These are phyloP conservation scores for Theonella swinhoei DNA, from an alignment of 37 sponge, comb jelly and placozoan genomes.

Conservation along the genomic window DNA sequence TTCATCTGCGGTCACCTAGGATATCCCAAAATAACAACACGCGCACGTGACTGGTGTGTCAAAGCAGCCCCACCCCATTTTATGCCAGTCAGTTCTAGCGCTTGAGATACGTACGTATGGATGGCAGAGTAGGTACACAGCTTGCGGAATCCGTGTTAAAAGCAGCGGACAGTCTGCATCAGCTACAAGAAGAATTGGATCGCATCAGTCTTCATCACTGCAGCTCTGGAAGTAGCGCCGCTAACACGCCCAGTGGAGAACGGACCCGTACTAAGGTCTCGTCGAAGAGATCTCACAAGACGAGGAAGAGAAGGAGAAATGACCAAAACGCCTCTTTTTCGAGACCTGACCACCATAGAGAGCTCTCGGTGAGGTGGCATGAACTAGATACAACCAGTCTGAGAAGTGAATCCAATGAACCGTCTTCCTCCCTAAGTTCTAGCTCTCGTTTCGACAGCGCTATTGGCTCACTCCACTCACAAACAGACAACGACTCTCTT, in stretches of 20 bases:
- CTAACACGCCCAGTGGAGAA: neutral
- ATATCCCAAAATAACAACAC: neutral
- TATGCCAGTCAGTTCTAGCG: too few species aligned
- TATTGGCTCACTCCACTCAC: slow-evolving; percentile 19
- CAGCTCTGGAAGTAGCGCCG: neutral
- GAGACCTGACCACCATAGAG: neutral
- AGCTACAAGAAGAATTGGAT: slow-evolving; percentile 2
- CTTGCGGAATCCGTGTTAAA: slow-evolving; percentile 11
- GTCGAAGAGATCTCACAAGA: neutral
- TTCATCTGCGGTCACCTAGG: neutral
- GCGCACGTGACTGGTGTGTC: neutral
- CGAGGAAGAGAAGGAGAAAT: neutral
- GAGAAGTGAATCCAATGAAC: neutral
- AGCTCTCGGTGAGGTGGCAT: too few species aligned
- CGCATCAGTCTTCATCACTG: slow-evolving; percentile 14
- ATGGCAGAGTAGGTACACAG: neutral
- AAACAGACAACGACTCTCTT: slow-evolving; percentile 12
- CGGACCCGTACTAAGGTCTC: neutral
- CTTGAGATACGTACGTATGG: slow-evolving; percentile 4
- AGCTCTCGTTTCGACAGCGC: slow-evolving; percentile 41
- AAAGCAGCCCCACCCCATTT: slow-evolving; percentile 54
- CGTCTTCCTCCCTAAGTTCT: neutral
- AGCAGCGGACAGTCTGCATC: slow-evolving; percentile 27
- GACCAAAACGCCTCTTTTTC: neutral
- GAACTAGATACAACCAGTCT: neutral